Evolutionary conservation across 2,888 invertebrate species (phyloP).

Genomic region (Hipparchia semele): DNA sequence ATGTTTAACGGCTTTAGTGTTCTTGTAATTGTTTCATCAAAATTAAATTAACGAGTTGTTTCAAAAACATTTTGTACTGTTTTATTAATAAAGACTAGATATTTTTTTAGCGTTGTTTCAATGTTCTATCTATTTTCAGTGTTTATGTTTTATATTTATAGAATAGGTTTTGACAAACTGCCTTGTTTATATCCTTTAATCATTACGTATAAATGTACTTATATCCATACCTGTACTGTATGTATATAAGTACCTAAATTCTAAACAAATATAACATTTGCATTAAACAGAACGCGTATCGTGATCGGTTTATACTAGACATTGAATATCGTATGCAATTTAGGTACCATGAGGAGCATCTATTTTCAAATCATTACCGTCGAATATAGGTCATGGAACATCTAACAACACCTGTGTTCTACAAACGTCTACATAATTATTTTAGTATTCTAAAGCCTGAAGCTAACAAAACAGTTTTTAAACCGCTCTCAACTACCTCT

Average conservation of each 20-base stretch:
- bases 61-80: not conserved
- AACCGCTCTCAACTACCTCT: too few species aligned
- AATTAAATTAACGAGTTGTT: constrained; percentile 6
- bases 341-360: not conserved
- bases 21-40: constrained; percentile 8
- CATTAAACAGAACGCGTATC: not conserved
- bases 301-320: not conserved
- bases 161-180: not conserved
- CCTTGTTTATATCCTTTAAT: too few species aligned
- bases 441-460: not conserved
- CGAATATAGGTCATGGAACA: not conserved
- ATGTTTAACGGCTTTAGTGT: not conserved
- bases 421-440: not conserved
- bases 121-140: not conserved
- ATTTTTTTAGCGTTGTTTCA: too few species aligned
- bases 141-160: not conserved
- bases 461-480: not conserved
- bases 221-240: not conserved
- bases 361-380: not conserved
- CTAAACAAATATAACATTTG: too few species aligned
- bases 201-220: not conserved
- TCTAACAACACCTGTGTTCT: not conserved
- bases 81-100: not conserved
- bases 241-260: too few species aligned
- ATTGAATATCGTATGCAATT: not conserved